Conservation (phyloP, 2,113 vertebrate species). For the Prietella phreatophila region DNA sequence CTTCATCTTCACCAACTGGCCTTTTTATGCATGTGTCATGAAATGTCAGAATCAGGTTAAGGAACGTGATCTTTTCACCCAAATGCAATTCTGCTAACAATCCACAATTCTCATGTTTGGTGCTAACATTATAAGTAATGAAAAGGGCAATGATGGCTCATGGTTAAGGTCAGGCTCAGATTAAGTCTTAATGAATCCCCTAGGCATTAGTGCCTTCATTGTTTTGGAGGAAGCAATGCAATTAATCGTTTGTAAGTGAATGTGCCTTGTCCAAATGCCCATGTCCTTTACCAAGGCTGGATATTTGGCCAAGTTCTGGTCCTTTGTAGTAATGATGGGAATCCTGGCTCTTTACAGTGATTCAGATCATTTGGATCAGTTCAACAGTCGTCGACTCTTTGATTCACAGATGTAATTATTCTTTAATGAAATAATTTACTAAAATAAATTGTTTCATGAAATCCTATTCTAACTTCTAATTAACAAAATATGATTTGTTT, state of each 20-base stretch:
- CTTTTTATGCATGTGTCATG: neutral
- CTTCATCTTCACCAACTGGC: neutral
- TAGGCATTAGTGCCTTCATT: constrained; percentile 3
- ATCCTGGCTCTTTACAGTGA: neutral
- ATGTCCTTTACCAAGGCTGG: neutral
- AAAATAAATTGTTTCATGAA: neutral
- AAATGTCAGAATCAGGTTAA: neutral
- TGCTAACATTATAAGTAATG: neutral
- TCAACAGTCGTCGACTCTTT: neutral
- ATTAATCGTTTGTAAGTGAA: constrained; percentile 3
- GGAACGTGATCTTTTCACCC: neutral
- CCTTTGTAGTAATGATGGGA: neutral
- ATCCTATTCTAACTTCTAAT: neutral
- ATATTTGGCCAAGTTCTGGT: neutral
- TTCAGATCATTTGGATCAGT: neutral
- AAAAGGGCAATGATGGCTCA: constrained; percentile 19
- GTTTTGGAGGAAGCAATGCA: neutral
- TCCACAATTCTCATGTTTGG: constrained; percentile 2
- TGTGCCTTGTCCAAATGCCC: neutral
- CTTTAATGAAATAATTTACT: neutral
- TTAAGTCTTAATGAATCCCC: neutral
- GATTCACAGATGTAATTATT: neutral
- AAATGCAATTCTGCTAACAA: neutral
- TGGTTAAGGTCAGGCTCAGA: constrained; percentile 17
- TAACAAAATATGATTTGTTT: neutral